Conservation (phyloP, 2,888 invertebrate species). For the Rhagophthalmus giganteus region DNA sequence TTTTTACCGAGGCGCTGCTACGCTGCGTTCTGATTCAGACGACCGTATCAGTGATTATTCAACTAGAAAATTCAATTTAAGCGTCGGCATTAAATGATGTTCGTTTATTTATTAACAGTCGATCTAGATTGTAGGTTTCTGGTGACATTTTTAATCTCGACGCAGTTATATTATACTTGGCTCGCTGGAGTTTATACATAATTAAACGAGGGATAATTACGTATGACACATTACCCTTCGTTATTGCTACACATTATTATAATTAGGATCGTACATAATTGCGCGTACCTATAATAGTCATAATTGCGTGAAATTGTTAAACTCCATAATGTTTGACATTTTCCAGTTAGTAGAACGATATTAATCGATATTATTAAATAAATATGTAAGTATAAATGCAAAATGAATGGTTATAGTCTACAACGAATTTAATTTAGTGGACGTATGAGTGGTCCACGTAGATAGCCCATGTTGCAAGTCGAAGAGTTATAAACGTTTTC, state of each 20-base stretch:
- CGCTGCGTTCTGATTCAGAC: slow-evolving; percentile 30
- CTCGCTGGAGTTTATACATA: background rate
- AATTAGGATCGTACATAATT: no score
- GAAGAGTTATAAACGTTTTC: no score
- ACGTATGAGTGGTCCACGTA: no score
- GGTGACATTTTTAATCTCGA: slow-evolving; percentile 10
- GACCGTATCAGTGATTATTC: slow-evolving; percentile 46
- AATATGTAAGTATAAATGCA: no score
- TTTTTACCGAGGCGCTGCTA: slow-evolving; percentile 28
- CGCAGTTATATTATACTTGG: background rate
- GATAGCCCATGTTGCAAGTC: no score
- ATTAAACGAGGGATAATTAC: background rate
- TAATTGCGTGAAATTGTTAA: no score
- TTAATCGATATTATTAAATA: no score
- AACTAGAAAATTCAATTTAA: slow-evolving; percentile 51
- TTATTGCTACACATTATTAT: background rate
- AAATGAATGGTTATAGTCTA: no score
- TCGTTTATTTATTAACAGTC: slow-evolving; percentile 46
- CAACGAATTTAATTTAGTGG: no score
- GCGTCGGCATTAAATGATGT: slow-evolving; percentile 44
- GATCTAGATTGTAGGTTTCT: slow-evolving; percentile 14
- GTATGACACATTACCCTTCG: background rate
- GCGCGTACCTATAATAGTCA: no score
- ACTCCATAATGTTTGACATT: background rate
- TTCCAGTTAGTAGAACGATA: background rate